Evolutionary conservation across 2,113 vertebrate species (phyloP), one percentile per base, ranked within the genome.

Genomic region (Rana temporaria): DNA sequence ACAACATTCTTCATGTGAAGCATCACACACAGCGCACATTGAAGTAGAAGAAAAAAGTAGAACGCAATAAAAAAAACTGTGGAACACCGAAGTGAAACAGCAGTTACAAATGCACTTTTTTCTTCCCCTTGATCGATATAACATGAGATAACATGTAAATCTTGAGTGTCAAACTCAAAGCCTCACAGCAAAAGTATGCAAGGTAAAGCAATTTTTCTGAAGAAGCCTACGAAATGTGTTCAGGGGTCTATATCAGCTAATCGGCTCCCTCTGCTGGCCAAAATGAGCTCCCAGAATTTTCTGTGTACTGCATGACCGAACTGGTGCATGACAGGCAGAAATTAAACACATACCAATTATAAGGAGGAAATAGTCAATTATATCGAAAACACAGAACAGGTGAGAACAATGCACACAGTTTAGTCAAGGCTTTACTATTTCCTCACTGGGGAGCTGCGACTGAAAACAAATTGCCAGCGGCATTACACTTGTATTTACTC

Each of bases 191-290:
- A 34, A 62, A 77, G 63, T 52, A 64, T 48, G 38, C 59, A 64
- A 30, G 22, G 56, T 59, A 53, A 63, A 26, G 5, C 6, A 32
- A 38, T 18, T 66, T 66, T 22, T 4, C 24, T 52, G 22, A 52
- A 76, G 22, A 52, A 76, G 34, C 3, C 32, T 8, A 19, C 5
- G 59, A 62, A 62, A 62, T 38, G 20, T 5, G 65, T 78, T 78
- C 30, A 19, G 60, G 30, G 20, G 42, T 65, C 2, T 65, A 22
- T 11, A 65, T 69, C 30, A 69, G 19, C 16, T 71, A 55, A 55
- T 18, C 30, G 20, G 70, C 80, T 75, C 80, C 80, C 71, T 70
- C 80, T 26, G 34, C 59, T 82, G 80, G 80, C 26, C 19, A 75
- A 56, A 75, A 24, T 14, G n/a, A 26, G 70, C 3, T 18, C 19